Evolutionary conservation across 2,888 invertebrate species (phyloP).

Genomic region (Apomyelois bistriatella): DNA sequence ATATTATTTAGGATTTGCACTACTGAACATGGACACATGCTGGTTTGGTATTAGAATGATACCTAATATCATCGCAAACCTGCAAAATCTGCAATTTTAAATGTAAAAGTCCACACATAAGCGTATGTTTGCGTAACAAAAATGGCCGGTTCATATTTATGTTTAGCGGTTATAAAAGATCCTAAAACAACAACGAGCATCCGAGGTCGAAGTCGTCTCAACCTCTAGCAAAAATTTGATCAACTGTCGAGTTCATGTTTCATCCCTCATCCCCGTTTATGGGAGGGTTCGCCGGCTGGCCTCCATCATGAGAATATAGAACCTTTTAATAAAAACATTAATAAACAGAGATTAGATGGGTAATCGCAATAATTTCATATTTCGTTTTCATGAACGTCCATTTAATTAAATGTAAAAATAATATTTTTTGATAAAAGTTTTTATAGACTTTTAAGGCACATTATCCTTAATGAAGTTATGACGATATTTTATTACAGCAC

Average conservation of each 20-base stretch:
- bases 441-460: not conserved
- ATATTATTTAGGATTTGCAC: no score
- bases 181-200: conserved; percentile 11
- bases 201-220: not conserved
- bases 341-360: conserved; percentile 9
- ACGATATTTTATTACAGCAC: not conserved
- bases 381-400: not conserved
- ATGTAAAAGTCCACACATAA: no score
- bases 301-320: not conserved
- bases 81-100: no score
- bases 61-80: no score
- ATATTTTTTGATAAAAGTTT: conserved; percentile 7
- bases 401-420: conserved; percentile 9
- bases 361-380: conserved; percentile 12
- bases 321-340: conserved; percentile 13
- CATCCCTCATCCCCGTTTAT: not conserved
- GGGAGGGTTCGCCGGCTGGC: not conserved
- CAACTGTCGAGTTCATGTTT: not conserved
- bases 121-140: no score
- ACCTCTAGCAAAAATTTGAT: conserved; percentile 6
- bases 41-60: no score
- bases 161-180: not conserved
- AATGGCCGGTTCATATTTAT: conserved; percentile 4
- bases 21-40: no score
- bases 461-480: conserved; percentile 9